Evolutionary conservation across 2,797 vertebrate species (phyloP).

Genomic region (Natrix natrix): DNA sequence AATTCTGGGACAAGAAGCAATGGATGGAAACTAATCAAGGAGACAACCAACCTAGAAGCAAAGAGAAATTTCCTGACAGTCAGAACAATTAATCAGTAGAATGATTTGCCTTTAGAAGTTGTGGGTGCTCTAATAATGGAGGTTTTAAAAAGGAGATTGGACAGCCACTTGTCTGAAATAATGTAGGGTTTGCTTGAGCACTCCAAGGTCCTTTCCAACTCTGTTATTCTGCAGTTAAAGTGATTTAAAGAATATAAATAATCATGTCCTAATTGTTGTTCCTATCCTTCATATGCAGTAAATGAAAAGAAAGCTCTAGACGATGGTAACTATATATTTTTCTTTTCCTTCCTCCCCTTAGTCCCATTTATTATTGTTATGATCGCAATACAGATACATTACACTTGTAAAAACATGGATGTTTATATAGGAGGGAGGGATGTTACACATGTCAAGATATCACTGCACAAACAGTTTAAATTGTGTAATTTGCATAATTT

Average conservation of each 20-base stretch:
- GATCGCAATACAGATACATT: neutral
- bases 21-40: too few relatives aligned
- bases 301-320: neutral
- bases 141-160: too few relatives aligned
- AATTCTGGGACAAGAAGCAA: too few relatives aligned
- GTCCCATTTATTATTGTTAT: neutral
- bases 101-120: too few relatives aligned
- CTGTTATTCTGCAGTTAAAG: neutral
- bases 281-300: neutral
- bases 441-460: neutral
- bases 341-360: neutral
- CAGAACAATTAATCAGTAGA: too few relatives aligned
- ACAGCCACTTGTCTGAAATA: too few relatives aligned
- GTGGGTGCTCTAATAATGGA: too few relatives aligned
- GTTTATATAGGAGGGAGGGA: neutral
- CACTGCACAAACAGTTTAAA: neutral
- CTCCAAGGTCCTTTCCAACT: too few relatives aligned
- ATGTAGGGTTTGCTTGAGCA: too few relatives aligned
- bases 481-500: neutral
- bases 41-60: too few relatives aligned
- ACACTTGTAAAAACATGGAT: neutral
- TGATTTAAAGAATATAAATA: neutral
- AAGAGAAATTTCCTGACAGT: too few relatives aligned
- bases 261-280: neutral
- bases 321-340: neutral